These are phyloP conservation scores for Sinodicranocentrus sp. DNA, from an alignment of 2,888 invertebrate genomes.

Conservation along the genomic window DNA sequence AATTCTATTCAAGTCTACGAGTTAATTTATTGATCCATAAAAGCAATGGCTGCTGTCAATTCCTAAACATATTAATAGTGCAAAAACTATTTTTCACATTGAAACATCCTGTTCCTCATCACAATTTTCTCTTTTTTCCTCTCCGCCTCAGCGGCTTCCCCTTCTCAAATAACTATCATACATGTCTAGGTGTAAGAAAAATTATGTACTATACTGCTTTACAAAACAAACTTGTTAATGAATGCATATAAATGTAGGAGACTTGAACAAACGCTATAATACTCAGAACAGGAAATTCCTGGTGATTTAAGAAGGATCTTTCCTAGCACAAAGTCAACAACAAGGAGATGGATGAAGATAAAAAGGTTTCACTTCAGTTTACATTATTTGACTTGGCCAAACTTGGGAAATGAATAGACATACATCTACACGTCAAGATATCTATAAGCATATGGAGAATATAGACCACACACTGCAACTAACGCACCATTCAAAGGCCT, in stretches of 20 bases:
- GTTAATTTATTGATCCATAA: conserved; percentile 13
- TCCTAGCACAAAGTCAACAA: conserved; percentile 11
- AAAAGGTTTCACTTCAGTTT: background rate
- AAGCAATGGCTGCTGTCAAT: background rate
- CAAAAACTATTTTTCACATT: background rate
- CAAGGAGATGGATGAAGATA: conserved; percentile 3
- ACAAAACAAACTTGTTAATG: no score
- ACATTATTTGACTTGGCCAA: background rate
- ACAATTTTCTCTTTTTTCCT: no score
- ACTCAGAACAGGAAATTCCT: background rate
- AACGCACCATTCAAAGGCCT: no score
- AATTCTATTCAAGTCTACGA: background rate
- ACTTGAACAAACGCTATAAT: background rate
- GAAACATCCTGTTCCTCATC: no score
- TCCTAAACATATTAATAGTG: background rate
- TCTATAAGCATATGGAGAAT: no score
- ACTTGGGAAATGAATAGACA: no score
- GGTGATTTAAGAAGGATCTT: background rate
- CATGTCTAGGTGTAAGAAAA: no score
- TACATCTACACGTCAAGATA: no score
- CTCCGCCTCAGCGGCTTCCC: no score
- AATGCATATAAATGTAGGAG: background rate
- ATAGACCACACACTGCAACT: no score
- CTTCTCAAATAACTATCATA: no score
- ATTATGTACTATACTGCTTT: no score